These are phyloP conservation scores for Sarcophaga variegata DNA, from an alignment of 2,888 invertebrate genomes.

Conservation along the genomic window DNA sequence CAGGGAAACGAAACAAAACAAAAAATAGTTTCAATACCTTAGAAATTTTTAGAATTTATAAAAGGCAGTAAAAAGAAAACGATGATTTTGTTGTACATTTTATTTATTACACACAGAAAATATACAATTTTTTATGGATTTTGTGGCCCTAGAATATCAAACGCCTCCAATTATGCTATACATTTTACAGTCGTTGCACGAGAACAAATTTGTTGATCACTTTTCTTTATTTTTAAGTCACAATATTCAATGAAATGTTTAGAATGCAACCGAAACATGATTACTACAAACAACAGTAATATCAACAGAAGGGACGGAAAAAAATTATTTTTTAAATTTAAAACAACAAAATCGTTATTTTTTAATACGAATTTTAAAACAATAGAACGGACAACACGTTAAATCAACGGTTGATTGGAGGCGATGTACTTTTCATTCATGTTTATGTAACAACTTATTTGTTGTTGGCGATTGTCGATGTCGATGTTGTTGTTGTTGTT, in stretches of 20 bases:
- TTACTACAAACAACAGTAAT: neutral
- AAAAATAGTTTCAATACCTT: too few species aligned
- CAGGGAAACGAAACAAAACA: too few species aligned
- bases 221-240: neutral
- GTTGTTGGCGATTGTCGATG: slow-evolving; percentile 13
- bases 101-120: too few species aligned
- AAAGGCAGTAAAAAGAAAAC: too few species aligned
- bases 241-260: too few species aligned
- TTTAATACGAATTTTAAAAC: neutral
- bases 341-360: neutral
- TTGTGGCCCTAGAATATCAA: too few species aligned
- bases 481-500: slow-evolving; percentile 39
- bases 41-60: too few species aligned
- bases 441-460: neutral
- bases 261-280: neutral
- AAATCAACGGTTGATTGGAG: slow-evolving; percentile 50
- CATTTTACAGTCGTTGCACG: neutral
- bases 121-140: too few species aligned
- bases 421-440: slow-evolving; percentile 16
- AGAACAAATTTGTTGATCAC: neutral
- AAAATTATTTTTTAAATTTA: neutral
- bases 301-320: neutral
- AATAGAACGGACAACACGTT: neutral
- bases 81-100: too few species aligned
- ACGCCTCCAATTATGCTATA: too few species aligned